Conservation (phyloP, 2,113 vertebrate species). For the Brachyhypopomus gauderio region DNA sequence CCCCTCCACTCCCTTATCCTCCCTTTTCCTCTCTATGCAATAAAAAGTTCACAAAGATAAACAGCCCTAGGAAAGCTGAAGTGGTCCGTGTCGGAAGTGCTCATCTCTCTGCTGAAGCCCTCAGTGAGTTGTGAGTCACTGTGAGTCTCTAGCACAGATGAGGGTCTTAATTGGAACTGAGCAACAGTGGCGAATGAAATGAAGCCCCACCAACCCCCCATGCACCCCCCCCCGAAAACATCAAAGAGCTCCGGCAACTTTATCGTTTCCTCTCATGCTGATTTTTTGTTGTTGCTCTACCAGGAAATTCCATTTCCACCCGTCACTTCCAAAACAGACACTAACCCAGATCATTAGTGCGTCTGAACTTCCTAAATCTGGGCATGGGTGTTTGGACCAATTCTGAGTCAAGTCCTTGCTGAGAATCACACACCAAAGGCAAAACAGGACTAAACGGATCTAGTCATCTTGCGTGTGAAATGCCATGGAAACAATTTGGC, state of each 20-base stretch:
- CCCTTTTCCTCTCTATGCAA: not conserved
- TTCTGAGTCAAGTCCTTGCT: not conserved
- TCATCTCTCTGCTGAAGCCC: constrained; percentile 40
- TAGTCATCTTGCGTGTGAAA: not conserved
- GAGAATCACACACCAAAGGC: too few species aligned
- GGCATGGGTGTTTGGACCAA: constrained; percentile 45
- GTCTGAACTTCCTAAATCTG: constrained; percentile 46
- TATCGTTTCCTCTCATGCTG: constrained; percentile 49
- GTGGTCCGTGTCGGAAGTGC: constrained; percentile 20
- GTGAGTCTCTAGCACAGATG: not conserved
- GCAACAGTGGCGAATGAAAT: constrained; percentile 21
- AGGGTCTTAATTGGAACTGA: constrained; percentile 21
- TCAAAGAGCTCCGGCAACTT: constrained; percentile 39
- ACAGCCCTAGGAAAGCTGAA: constrained; percentile 36
- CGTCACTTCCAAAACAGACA: constrained; percentile 59
- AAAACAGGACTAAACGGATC: not conserved
- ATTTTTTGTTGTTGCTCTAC: constrained; percentile 31
- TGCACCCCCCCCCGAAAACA: constrained; percentile 10
- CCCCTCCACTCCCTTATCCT: constrained; percentile 25
- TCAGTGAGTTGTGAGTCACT: constrained; percentile 18
- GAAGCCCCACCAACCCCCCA: not conserved
- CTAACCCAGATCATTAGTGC: constrained; percentile 66
- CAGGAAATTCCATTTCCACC: constrained; percentile 71
- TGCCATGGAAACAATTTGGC: not conserved
- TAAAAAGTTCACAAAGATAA: constrained; percentile 33